phyloP scores from a whole-genome alignment of 2,888 invertebrate genomes.

The Microplitis deprimator region DNA sequence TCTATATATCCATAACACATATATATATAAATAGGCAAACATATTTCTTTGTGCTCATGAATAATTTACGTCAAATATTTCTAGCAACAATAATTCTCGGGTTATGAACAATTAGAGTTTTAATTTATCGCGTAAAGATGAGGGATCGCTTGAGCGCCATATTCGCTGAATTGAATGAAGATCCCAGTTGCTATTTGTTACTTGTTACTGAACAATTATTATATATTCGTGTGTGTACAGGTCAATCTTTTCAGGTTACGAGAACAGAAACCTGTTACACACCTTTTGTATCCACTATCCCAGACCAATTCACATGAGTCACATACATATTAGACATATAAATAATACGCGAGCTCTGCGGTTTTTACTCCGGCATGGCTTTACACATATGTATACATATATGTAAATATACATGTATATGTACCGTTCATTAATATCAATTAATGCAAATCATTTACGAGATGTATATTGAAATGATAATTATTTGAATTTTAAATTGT shows the following conservation, averaged over 20 bases:
- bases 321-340: not conserved
- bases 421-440: no score
- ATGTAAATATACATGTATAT: not conserved
- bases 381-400: not conserved
- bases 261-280: slow-evolving; percentile 38
- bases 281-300: not conserved
- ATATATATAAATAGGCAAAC: not conserved
- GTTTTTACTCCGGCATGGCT: not conserved
- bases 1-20: not conserved
- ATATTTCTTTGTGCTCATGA: not conserved
- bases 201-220: not conserved
- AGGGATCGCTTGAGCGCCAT: no score
- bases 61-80: not conserved
- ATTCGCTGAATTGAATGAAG: no score
- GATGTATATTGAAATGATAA: no score
- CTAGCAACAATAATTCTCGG: not conserved
- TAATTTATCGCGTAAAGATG: no score
- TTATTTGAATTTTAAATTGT: no score
- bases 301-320: slow-evolving; percentile 30
- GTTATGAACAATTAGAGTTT: not conserved
- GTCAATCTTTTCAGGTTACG: slow-evolving; percentile 39
- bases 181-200: not conserved
- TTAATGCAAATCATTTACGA: no score
- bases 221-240: slow-evolving; percentile 13
- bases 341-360: not conserved